A percentile compares a stretch with the other conserved stretches of the same genome.
phyloP scores from a whole-genome alignment of 2,888 invertebrate species.

The Eueremaeus valkanovi region DNA sequence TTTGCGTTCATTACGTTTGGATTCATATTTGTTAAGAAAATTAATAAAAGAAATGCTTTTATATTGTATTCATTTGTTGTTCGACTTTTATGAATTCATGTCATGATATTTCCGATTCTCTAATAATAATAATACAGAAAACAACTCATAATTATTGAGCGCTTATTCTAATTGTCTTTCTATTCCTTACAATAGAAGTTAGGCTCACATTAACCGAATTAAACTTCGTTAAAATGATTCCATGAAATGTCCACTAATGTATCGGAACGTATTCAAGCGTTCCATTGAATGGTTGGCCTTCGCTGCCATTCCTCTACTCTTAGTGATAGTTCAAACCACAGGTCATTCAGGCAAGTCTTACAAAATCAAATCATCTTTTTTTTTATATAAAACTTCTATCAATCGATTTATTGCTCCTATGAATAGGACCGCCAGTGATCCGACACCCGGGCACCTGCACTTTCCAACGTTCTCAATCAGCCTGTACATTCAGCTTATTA shows the following conservation, averaged over 20 bases:
- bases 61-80: neutral
- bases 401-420: neutral
- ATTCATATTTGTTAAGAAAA: neutral
- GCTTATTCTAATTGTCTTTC: neutral
- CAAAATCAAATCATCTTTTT: neutral
- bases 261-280: constrained; percentile 21
- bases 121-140: too few relatives aligned
- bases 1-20: neutral
- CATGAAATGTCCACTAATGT: constrained; percentile 30
- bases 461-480: constrained; percentile 49
- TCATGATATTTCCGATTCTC: neutral
- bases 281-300: constrained; percentile 3
- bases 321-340: neutral
- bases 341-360: constrained; percentile 1
- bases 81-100: neutral
- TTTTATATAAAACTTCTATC: neutral
- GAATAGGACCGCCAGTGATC: constrained; percentile 26
- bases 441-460: constrained; percentile 42
- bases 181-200: neutral
- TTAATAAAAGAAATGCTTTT: neutral
- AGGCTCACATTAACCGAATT: neutral
- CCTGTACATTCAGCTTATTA: constrained; percentile 66
- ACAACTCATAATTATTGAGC: neutral
- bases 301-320: neutral
- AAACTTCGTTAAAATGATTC: neutral